These are phyloP conservation scores for Bombus consobrinus DNA, from an alignment of 1,140 invertebrate species.

Conservation along the genomic window DNA sequence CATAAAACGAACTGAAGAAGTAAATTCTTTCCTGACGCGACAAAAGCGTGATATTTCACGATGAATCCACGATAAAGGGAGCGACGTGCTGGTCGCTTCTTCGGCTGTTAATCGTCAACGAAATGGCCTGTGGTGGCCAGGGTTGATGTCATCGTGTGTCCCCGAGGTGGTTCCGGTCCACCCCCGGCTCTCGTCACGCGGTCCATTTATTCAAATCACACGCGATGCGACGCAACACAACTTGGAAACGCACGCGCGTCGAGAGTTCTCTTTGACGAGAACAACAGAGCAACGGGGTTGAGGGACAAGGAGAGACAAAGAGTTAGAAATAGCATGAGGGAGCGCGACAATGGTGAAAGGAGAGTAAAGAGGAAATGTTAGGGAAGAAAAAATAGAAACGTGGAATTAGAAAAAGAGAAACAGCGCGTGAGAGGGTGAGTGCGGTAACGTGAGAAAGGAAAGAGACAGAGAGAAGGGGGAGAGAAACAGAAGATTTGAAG, in stretches of 20 bases:
- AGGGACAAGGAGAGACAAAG: neutral
- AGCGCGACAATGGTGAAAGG: neutral
- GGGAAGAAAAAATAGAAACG: slow-evolving; percentile 20
- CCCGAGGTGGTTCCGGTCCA: slow-evolving; percentile 17
- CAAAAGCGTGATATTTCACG: no score
- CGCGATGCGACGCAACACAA: slow-evolving; percentile 1
- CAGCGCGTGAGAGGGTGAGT: neutral
- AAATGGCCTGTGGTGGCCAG: slow-evolving; percentile 38
- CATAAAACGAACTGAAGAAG: no score
- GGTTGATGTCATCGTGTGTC: neutral
- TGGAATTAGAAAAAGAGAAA: slow-evolving; percentile 20
- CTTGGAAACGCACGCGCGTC: slow-evolving; percentile 46
- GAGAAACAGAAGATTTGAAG: neutral
- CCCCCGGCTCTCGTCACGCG: neutral
- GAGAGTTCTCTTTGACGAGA: slow-evolving; percentile 19
- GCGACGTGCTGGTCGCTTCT: neutral
- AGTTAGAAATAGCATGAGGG: neutral
- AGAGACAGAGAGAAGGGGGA: no score
- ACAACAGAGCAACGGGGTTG: neutral
- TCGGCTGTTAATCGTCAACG: neutral
- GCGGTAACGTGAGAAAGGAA: neutral
- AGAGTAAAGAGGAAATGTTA: neutral
- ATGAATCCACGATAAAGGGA: no score
- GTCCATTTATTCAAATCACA: slow-evolving; percentile 72
- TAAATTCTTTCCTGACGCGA: no score